Base-by-base conservation (phyloP, 2,113 vertebrate species). In the Plecturocebus donacophilus region DNA sequence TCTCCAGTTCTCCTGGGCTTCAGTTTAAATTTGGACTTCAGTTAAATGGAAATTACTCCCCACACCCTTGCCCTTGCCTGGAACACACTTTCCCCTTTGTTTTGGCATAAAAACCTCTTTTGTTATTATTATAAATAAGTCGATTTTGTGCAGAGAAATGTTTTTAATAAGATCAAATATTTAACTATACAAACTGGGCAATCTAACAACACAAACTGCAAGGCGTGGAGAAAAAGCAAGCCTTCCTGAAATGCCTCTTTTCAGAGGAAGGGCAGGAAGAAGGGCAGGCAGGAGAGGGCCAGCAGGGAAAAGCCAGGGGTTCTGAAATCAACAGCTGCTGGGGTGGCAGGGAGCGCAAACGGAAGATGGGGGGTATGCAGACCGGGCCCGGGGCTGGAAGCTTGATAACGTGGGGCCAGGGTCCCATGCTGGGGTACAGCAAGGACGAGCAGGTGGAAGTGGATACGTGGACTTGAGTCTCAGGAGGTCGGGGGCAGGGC, bases 291-390 rank as follows among this genome's bases (percentile, higher is more conserved):
- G 20, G 32, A 2, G 6, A 13, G 35, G 8, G 13, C 42, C 3
- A 14, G 5, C 4, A 6, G 8, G 6, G 7, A 5, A 1, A 16
- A 21, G 27, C 30, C 7, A 8, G n/a, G 23, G 8, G 56, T 5
- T 30, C 42, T 40, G 70, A 14, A 8, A 14, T 8, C 4, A 20
- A 4, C 3, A 1, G 0, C 27, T 38, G 20, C 12, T 61, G 0
- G 10, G 0, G 42, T 3, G 66, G 20, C 12, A 64, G 61, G 61
- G 61, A 64, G 27, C 27, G 30, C 61, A 6, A 13, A 64, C 27
- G 61, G 12, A 64, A 32, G 27, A 64, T 6, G 13, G 61, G 5
- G 61, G 61, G 12, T 6, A 6, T 32, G 27, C 61, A 14, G 27
- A 32, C 2, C 12, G 13, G 61, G 61, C 27, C 5, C 5, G 10